Evolutionary conservation across 2,797 vertebrate genomes (phyloP).

Genomic region (Hypotaenidia philippensis): DNA sequence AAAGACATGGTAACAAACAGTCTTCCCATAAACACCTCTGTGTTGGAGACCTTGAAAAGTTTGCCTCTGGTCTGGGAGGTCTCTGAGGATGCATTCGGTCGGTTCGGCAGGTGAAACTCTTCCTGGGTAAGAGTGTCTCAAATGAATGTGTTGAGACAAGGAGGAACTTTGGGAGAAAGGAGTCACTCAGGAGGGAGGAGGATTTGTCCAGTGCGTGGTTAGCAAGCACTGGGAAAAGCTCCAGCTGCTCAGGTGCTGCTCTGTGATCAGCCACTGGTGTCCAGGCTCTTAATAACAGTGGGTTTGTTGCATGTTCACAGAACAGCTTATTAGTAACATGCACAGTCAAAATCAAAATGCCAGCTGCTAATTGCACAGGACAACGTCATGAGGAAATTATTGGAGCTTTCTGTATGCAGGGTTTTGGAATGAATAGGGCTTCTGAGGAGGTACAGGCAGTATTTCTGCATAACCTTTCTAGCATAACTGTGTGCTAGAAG

Average conservation of each 20-base stretch:
- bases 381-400: too few relatives aligned
- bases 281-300: background rate
- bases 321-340: background rate
- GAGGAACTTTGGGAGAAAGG: background rate
- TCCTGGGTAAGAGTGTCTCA: background rate
- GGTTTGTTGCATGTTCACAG: background rate
- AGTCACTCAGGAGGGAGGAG: background rate
- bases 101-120: background rate
- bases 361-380: background rate
- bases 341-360: background rate
- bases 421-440: background rate
- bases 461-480: background rate
- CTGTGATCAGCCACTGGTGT: background rate
- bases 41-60: background rate
- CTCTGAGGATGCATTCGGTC: background rate
- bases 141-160: background rate
- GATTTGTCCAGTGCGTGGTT: background rate
- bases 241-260: background rate
- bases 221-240: background rate
- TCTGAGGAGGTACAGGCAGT: background rate
- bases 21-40: background rate
- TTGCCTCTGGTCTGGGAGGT: background rate
- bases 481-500: background rate
- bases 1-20: background rate
- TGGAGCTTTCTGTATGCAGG: background rate